These are phyloP conservation scores for Echinarachnius parma DNA, from an alignment of 53 echinoderm and acorn worm genomes.

Conservation along the genomic window DNA sequence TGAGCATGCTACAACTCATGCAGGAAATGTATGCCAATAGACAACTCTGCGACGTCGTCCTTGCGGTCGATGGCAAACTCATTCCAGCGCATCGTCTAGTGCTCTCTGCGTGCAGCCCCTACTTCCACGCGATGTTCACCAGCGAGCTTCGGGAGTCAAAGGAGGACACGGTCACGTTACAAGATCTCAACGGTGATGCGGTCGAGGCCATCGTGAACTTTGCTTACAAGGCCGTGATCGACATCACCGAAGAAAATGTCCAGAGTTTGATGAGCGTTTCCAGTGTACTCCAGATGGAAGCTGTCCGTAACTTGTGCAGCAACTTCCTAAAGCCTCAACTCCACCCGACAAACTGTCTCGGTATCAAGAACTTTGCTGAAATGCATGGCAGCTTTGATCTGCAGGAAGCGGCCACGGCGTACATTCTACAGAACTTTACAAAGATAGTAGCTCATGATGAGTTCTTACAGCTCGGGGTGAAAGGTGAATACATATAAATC, in stretches of 20 bases:
- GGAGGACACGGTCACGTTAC: conserved; percentile 68
- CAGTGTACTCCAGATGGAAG: conserved; percentile 84
- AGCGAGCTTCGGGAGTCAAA: conserved; percentile 72
- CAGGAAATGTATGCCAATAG: conserved; percentile 51
- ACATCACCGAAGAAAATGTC: conserved; percentile 76
- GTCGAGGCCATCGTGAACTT: conserved; percentile 81
- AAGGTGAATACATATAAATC: too few species aligned
- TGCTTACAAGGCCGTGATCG: conserved; percentile 73
- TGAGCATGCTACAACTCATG: conserved; percentile 67
- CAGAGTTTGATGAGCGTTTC: conserved; percentile 80
- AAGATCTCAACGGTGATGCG: conserved; percentile 65
- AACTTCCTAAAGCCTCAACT: conserved; percentile 81
- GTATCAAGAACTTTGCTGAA: conserved; percentile 82
- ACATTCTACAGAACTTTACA: conserved; percentile 70
- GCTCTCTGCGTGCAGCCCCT: conserved; percentile 86
- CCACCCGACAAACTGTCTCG: conserved; percentile 89
- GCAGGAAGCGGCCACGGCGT: conserved; percentile 64
- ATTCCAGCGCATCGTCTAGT: conserved; percentile 87
- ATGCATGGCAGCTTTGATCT: conserved; percentile 87
- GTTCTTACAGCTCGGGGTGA: conserved; percentile 63
- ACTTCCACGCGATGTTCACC: conserved; percentile 99
- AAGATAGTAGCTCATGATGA: conserved; percentile 84
- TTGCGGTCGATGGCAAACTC: conserved; percentile 61
- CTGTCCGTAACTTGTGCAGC: conserved; percentile 62
- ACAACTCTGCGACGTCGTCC: conserved; percentile 82